Base-by-base conservation (phyloP, 2,888 invertebrate species). In the Helleia helle region DNA sequence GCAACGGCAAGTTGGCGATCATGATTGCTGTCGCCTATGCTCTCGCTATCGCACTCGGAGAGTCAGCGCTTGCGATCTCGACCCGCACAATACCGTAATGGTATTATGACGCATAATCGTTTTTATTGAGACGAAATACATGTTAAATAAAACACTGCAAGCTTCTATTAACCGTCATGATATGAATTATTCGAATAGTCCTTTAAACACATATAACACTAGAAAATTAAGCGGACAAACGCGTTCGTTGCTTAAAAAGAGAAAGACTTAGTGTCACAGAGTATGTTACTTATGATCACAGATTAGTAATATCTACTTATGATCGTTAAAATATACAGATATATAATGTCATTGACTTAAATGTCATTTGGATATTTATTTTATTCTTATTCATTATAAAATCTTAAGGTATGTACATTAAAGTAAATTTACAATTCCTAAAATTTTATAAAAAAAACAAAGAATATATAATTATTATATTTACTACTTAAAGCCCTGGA, bases 1-100 rank as follows among this genome's bases (percentile, higher is more conserved):
- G 73, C 54, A 91, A 85, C 54, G 91, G 91, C 65, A 91, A 79
- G 71, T 91, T 91, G 49, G 91, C 91, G 71, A 91, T 89, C 89
- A 91, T 90, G 62, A 68, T 86, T 65, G 71, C 62, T 61, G 59
- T 60, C 59, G 63, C 61, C 71, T 71, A 69, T 59, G 70, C 31
- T 40, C 24, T 31, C 30, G 83, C 80, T 84, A 84, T 83, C 81
- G 81, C 60, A 67, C 59, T 65, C 62, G 55, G 52, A 63, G 58
- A 57, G 58, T 62, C 68, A 72, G 68, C 71, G 72, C 79, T 74
- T 71, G 74, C 66, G 71, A 72, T 75, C 63, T 69, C 59, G 55
- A 54, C 56, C 56, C 56, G 61, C 62, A 56, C 54, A 61, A 56
- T 59, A 62, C 65, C 60, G 54, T 74, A 73, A 72, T 72, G 65